A percentile compares a stretch with the other conserved stretches of the same genome.
phyloP scores from a whole-genome alignment of 2,113 vertebrate species.

The Arvicanthis niloticus region DNA sequence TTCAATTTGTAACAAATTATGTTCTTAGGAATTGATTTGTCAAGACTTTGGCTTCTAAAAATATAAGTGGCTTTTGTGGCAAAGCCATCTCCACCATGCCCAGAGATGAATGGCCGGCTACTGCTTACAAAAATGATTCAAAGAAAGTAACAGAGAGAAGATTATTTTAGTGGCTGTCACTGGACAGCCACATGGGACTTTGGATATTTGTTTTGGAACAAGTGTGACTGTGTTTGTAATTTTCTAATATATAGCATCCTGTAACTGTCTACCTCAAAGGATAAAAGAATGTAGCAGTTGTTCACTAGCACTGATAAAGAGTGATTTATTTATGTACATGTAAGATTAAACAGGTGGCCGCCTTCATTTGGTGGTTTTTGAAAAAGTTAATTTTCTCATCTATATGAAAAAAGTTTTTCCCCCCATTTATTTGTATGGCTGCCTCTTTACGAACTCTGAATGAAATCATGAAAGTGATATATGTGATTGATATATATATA shows the following conservation, averaged over 20 bases:
- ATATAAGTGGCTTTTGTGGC: constrained; percentile 67
- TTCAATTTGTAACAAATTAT: constrained; percentile 60
- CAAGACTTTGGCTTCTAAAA: constrained; percentile 73
- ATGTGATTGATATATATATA: not conserved
- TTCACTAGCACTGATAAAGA: constrained; percentile 32
- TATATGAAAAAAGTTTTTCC: not conserved
- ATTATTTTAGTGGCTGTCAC: constrained; percentile 61
- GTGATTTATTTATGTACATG: constrained; percentile 66
- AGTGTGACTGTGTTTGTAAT: constrained; percentile 51
- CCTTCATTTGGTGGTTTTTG: constrained; percentile 47
- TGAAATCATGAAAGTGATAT: constrained; percentile 46
- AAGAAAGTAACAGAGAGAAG: constrained; percentile 59
- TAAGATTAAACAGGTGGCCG: constrained; percentile 14
- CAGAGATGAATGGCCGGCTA: constrained; percentile 63
- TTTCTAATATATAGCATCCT: constrained; percentile 58
- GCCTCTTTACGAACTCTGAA: not conserved
- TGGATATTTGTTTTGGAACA: constrained; percentile 65
- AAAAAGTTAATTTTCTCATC: constrained; percentile 62
- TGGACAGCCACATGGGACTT: constrained; percentile 46
- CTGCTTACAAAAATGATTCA: constrained; percentile 59
- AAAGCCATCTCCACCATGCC: constrained; percentile 16
- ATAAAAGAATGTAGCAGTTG: constrained; percentile 55
- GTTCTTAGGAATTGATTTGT: constrained; percentile 65
- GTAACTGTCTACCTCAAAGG: constrained; percentile 45
- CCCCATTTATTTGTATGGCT: constrained; percentile 4